Evolutionary conservation across 2,797 vertebrate genomes (phyloP).

Genomic region (Lepus oiostolus): DNA sequence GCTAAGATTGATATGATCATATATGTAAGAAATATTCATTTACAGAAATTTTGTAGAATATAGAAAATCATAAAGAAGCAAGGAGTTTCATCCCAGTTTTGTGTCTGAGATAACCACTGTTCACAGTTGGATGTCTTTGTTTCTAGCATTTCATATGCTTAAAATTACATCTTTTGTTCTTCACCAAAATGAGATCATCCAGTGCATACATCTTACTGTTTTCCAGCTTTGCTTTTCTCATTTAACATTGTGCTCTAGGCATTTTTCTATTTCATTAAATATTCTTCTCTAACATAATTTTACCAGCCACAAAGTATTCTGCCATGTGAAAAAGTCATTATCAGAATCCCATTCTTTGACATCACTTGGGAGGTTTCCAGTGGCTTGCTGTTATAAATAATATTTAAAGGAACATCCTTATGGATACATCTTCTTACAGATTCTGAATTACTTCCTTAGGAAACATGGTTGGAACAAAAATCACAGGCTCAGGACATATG

Average conservation of each 20-base stretch:
- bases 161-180: no score
- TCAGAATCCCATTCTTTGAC: not conserved
- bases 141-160: no score
- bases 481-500: not conserved
- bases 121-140: no score
- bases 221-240: constrained; percentile 59
- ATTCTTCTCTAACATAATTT: constrained; percentile 27
- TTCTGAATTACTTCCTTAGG: constrained; percentile 18
- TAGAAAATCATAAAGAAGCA: not conserved
- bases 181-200: constrained; percentile 16
- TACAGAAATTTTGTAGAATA: not conserved
- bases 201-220: constrained; percentile 9
- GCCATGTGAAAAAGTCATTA: constrained; percentile 31
- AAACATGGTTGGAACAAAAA: constrained; percentile 50
- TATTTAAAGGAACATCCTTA: constrained; percentile 42
- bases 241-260: not conserved
- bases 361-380: constrained; percentile 33
- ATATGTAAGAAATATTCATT: not conserved
- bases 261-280: constrained; percentile 54
- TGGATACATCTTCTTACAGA: not conserved
- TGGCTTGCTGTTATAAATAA: constrained; percentile 33
- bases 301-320: not conserved
- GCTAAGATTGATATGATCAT: not conserved
- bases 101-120: no score
- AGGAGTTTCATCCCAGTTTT: not conserved